A percentile compares a stretch with the other conserved stretches of the same genome.
These are phyloP conservation scores for Todus mexicanus DNA, from an alignment of 2,797 vertebrate genomes.

Conservation along the genomic window DNA sequence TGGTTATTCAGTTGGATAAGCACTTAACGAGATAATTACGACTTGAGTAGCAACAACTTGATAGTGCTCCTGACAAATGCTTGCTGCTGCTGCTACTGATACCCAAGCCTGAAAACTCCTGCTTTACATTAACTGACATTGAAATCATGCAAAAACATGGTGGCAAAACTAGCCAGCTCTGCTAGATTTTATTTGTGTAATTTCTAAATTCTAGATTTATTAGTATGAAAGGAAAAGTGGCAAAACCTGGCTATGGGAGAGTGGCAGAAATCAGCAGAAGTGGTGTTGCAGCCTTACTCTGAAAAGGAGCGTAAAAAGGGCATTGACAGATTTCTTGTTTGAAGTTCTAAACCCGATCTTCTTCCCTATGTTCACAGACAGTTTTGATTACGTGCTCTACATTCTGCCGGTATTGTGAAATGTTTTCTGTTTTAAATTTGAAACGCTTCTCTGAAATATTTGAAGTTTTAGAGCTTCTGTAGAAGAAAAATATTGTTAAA, in stretches of 20 bases:
- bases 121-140: neutral
- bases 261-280: neutral
- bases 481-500: neutral
- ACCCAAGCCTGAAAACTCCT: neutral
- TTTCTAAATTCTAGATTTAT: neutral
- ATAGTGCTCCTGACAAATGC: neutral
- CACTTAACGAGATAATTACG: neutral
- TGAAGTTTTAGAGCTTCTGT: neutral
- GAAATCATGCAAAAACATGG: neutral
- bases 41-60: neutral
- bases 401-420: neutral
- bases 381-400: neutral
- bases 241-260: neutral
- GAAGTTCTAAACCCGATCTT: neutral
- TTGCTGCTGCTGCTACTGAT: neutral
- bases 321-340: neutral
- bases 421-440: neutral
- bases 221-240: neutral
- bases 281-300: neutral
- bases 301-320: neutral
- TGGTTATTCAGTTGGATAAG: neutral
- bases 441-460: neutral
- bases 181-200: neutral
- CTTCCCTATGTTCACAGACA: neutral
- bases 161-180: neutral